Percentiles rank a stretch among this genome's conserved stretches.
Evolutionary conservation across 2,797 vertebrate genomes (phyloP).

Genomic region (Apogon talboti): DNA sequence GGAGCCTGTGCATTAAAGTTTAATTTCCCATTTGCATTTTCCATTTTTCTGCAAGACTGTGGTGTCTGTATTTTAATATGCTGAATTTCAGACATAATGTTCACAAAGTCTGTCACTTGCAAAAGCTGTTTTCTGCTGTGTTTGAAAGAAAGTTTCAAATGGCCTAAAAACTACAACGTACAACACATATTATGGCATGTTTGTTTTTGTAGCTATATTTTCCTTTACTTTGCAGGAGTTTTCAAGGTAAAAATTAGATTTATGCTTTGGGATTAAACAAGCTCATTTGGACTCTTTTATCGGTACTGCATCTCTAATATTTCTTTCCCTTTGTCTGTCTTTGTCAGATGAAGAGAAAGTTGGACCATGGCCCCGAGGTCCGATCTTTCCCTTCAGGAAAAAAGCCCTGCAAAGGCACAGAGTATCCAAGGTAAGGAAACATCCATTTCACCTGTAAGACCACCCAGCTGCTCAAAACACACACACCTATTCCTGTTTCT

Average conservation of each 20-base stretch:
- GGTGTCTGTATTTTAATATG: constrained; percentile 52
- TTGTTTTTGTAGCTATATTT: background rate
- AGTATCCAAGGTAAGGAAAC: constrained; percentile 92
- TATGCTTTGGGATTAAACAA: background rate
- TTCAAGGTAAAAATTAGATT: background rate
- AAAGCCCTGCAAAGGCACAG: constrained; percentile 98
- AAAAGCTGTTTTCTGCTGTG: constrained; percentile 47
- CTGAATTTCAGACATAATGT: constrained; percentile 55
- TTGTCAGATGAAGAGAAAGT: constrained; percentile 99
- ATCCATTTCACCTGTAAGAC: background rate
- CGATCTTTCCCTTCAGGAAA: constrained; percentile 99
- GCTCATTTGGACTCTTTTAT: background rate
- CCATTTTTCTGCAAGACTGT: constrained; percentile 39
- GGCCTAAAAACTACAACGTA: background rate
- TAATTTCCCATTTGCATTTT: constrained; percentile 57
- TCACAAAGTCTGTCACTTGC: constrained; percentile 49
- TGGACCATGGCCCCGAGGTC: constrained; percentile 99
- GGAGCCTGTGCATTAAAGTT: constrained; percentile 53
- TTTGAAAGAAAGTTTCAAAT: constrained; percentile 12
- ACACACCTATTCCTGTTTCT: background rate
- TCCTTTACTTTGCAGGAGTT: constrained; percentile 1
- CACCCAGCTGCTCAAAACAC: constrained; percentile 12
- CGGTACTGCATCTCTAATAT: constrained; percentile 30
- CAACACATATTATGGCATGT: background rate
- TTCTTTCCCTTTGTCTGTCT: constrained; percentile 59